Percentiles rank a stretch among this genome's conserved stretches.
Conservation (phyloP, 2,797 vertebrate genomes). For the Salarias fasciatus region DNA sequence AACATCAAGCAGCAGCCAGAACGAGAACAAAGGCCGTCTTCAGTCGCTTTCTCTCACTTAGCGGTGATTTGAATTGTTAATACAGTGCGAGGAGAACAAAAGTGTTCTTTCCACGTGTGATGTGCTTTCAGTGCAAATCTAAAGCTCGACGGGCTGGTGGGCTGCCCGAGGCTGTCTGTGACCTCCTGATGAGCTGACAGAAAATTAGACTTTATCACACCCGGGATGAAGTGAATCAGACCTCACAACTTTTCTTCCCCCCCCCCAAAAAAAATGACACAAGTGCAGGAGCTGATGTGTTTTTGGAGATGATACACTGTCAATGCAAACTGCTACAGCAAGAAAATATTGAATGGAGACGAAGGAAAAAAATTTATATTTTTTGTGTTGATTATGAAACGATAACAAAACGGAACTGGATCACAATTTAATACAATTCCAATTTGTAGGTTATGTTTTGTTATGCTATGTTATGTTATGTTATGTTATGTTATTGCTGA, state of each 20-base stretch:
- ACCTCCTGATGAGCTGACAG: slow-evolving; percentile 46
- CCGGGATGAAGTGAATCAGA: not conserved
- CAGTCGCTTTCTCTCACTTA: slow-evolving; percentile 25
- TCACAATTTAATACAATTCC: no score
- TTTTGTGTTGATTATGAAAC: no score
- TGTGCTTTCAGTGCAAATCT: slow-evolving; percentile 36
- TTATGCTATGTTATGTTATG: no score
- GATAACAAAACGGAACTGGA: no score
- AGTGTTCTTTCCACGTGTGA: slow-evolving; percentile 42
- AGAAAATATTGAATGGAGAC: not conserved
- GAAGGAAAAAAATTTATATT: not conserved
- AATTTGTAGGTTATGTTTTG: no score
- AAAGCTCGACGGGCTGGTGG: slow-evolving; percentile 23
- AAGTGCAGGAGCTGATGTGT: not conserved
- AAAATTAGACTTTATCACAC: not conserved
- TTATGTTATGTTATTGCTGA: no score
- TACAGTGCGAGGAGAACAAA: slow-evolving; percentile 32
- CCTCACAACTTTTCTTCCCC: slow-evolving; percentile 15
- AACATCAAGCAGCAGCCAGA: slow-evolving; percentile 46
- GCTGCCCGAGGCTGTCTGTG: slow-evolving; percentile 43
- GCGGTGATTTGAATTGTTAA: slow-evolving; percentile 57
- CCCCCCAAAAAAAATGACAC: slow-evolving; percentile 5
- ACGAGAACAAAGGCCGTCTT: slow-evolving; percentile 54
- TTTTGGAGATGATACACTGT: not conserved
- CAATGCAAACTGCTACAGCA: not conserved